Percentiles rank a stretch among this genome's conserved stretches.
Conservation (phyloP, 1,140 invertebrate genomes). For the Brachionus asplanchnoidis region DNA sequence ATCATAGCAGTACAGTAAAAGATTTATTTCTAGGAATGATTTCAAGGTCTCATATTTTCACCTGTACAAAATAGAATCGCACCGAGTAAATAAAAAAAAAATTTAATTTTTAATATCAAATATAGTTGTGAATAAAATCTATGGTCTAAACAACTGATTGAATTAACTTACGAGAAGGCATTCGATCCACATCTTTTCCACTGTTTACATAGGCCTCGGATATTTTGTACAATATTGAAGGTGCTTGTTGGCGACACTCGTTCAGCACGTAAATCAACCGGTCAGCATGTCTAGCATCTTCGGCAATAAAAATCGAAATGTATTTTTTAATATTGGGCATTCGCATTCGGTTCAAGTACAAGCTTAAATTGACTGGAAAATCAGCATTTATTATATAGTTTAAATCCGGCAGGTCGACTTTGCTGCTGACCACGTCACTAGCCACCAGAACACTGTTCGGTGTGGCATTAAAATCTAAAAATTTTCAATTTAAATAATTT, state of each 20-base stretch:
- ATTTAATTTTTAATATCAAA: too few relatives aligned
- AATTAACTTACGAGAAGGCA: slow-evolving; percentile 7
- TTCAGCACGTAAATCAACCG: slow-evolving; percentile 31
- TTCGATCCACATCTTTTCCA: slow-evolving; percentile 40
- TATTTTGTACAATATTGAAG: slow-evolving; percentile 38
- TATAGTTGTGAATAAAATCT: too few relatives aligned
- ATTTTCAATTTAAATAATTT: neutral
- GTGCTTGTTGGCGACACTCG: slow-evolving; percentile 2
- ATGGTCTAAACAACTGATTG: too few relatives aligned
- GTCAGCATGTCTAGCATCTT: slow-evolving; percentile 36
- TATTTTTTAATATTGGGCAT: slow-evolving; percentile 39
- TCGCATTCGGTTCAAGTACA: slow-evolving; percentile 36
- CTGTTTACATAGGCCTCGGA: slow-evolving; percentile 38
- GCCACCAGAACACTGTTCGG: slow-evolving; percentile 36
- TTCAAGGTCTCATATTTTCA: too few relatives aligned
- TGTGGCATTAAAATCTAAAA: slow-evolving; percentile 38
- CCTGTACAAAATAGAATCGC: too few relatives aligned
- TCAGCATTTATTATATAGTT: slow-evolving; percentile 38
- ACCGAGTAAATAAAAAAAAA: too few relatives aligned
- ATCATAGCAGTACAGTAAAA: too few relatives aligned
- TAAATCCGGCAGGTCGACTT: slow-evolving; percentile 20
- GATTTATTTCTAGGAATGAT: too few relatives aligned
- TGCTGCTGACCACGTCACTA: slow-evolving; percentile 39
- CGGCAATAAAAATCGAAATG: slow-evolving; percentile 38
- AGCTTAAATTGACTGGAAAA: slow-evolving; percentile 36